Conservation (phyloP, 2,113 vertebrate species). For the Sarotherodon lohbergeri region DNA sequence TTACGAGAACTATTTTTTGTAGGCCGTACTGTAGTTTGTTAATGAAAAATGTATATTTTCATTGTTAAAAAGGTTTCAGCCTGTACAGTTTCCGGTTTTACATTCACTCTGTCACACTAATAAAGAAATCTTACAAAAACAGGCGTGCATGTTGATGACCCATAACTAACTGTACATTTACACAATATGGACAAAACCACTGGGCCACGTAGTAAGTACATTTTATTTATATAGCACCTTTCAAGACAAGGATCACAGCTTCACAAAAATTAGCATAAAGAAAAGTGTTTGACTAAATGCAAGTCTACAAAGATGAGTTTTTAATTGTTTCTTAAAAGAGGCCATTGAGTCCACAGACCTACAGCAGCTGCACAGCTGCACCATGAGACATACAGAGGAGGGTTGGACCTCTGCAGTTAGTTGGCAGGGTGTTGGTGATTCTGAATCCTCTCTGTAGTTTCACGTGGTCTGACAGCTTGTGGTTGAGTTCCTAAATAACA, state of each 20-base stretch:
- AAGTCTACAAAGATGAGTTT: neutral
- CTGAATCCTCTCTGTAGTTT: neutral
- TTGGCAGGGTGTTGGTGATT: neutral
- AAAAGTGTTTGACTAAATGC: neutral
- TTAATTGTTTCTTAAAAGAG: neutral
- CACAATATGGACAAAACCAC: neutral
- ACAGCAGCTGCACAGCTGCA: neutral
- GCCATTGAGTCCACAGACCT: accelerated
- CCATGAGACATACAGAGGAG: neutral
- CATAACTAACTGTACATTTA: neutral
- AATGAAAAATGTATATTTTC: neutral
- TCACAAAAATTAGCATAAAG: neutral
- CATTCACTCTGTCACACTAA: neutral
- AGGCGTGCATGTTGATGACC: accelerated
- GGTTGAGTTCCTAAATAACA: neutral
- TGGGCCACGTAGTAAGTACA: accelerated
- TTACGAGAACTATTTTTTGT: neutral
- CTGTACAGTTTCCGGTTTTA: neutral
- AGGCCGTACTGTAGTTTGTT: neutral
- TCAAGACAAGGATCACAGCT: neutral
- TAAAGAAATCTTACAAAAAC: neutral
- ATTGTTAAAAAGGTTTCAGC: neutral
- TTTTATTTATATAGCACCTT: accelerated
- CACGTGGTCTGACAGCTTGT: neutral
- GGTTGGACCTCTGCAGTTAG: neutral